Evolutionary conservation across 2,113 vertebrate species (phyloP), one percentile per base, ranked within the genome.

Genomic region (Leuciscus idus): DNA sequence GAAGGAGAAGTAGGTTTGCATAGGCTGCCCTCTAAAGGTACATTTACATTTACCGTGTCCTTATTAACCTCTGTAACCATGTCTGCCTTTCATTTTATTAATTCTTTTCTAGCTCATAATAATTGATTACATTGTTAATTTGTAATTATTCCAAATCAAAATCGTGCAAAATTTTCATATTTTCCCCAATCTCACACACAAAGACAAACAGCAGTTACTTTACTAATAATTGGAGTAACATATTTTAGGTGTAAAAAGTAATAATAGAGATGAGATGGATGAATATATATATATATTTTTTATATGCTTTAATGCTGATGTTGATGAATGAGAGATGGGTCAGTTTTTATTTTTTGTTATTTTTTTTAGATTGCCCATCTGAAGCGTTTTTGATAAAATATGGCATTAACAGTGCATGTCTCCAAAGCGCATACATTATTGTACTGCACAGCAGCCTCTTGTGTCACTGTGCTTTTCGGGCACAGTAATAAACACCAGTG

Each of bases 401-500:
- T 64, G 62, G 12, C 26, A 64, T 30, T 5, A 6, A 15, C 2
- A 30, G 36, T 83, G 1, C 30, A 48, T 85, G 6, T 57, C 6
- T 57, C 55, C 5, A 57, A 57, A 57, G 19, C 19, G 8, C 55
- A 21, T 21, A 57, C 2, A 70, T 84, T 86, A 81, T 76, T 86
- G 76, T 66, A 46, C 81, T 46, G 30, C 33, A 57, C 19, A 10
- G 12, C 8, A 23, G 61, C 46, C 26, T 15, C 15, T 50, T 39
- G 19, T 81, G 48, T 28, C 15, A 86, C 64, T 83, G 88, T 89
- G 79, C 0, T 23, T 36, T 0, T 74, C 50, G n/a, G 23, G 85
- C 88, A 87, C 88, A 89, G 82, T 89, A 89, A 84, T 89, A 89
- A n/a, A 83, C 80, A 72, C 78, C 88, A 62, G 85, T 81, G 78